Base-by-base conservation (phyloP, 1,140 invertebrate species). In the Globodera rostochiensis region DNA sequence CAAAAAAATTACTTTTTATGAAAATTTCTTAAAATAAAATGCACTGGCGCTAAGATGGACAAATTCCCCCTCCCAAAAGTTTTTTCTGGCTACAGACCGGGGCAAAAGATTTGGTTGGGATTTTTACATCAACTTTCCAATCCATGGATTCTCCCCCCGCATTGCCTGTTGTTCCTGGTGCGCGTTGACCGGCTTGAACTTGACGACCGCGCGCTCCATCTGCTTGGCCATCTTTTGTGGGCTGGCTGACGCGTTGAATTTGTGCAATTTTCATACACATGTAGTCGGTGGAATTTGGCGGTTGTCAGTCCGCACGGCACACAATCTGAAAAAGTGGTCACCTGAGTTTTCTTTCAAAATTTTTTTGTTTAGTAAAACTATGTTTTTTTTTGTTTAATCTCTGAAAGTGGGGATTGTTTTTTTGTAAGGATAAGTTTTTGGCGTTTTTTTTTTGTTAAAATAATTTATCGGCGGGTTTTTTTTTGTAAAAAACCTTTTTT, bases 201-300 rank as follows among this genome's bases (percentile, higher is more conserved):
- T 83, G 3, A 87, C 83, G 6, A 89, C 90, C 2, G 90, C 86
- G 66, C 77, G 84, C 47, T 89, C 85, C n/a, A 91, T 85, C 80
- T 91, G 86, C 77, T 88, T 89, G 8, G 91, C 88, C 80, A 90
- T 86, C 74, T 90, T 80, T 70, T 87, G n/a, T 86, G n/a, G 91
- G 91, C 82, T 90, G 90, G 83, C 91, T 91, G 25, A 84, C 84
- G 46, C 82, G 80, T 66, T 90, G 70, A 25, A 86, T 86, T 82
- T 86, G 86, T 15, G 45, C 7, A 47, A 87, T 87, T 74, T 86
- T 86, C 85, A 86, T 86, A 45, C 69, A 53, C 85, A 86, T 87
- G 71, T 86, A 86, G 11, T 84, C 79, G 36, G 57, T 53, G n/a
- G 86, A 86, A 66, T 77, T 79, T n/a, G 86, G 86, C 11, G 85